A percentile compares a stretch with the other conserved stretches of the same genome.
These are phyloP conservation scores for Oligia fasciuncula DNA, from an alignment of 2,888 invertebrate genomes.

Conservation along the genomic window DNA sequence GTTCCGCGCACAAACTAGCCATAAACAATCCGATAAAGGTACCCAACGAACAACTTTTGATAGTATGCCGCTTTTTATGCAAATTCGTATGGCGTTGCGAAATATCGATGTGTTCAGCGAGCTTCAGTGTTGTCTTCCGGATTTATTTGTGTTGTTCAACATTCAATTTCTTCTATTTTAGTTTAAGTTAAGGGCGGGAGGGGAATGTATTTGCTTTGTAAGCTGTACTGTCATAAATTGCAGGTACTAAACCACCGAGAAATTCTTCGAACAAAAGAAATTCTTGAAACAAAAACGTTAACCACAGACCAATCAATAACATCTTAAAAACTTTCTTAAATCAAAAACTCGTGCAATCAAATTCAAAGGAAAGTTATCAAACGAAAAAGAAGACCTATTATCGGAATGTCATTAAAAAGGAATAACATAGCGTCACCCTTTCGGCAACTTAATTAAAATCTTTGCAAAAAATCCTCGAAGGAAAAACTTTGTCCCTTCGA, in stretches of 20 bases:
- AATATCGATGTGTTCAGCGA: conserved; percentile 60
- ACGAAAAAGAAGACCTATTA: conserved; percentile 80
- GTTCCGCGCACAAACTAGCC: conserved; percentile 63
- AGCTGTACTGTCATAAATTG: background rate
- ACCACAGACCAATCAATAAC: conserved; percentile 45
- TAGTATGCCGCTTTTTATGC: conserved; percentile 73
- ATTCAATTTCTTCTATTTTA: conserved; percentile 59
- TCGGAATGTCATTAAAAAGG: conserved; percentile 88
- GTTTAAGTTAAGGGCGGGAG: conserved; percentile 36
- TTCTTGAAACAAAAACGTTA: background rate
- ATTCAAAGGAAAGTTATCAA: conserved; percentile 77
- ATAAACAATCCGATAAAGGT: conserved; percentile 69
- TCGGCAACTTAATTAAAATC: conserved; percentile 85
- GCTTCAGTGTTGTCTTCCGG: conserved; percentile 55
- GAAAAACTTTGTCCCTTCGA: conserved; percentile 59
- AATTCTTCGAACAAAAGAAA: background rate
- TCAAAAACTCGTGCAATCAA: conserved; percentile 74
- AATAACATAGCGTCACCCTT: conserved; percentile 85
- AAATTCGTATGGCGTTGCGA: conserved; percentile 65
- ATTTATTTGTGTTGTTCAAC: conserved; percentile 57
- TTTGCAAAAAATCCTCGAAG: conserved; percentile 60
- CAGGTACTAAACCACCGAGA: background rate
- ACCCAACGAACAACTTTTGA: conserved; percentile 67
- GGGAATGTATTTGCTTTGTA: conserved; percentile 1
- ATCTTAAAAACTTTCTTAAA: conserved; percentile 44